phyloP scores from a whole-genome alignment of 2,797 vertebrate species.

The Sparidentex hasta region DNA sequence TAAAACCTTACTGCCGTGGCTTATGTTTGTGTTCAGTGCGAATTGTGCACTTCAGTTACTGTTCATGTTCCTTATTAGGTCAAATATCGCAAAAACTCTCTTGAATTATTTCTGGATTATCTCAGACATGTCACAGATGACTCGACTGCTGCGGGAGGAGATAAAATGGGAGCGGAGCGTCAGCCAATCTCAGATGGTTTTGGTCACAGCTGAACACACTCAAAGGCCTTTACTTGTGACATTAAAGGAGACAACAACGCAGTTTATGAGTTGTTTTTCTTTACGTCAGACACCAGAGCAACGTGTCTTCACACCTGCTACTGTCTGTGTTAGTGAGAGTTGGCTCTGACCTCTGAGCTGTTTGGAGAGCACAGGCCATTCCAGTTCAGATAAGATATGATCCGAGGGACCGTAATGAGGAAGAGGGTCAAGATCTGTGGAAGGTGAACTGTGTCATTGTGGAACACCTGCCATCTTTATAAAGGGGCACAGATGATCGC shows the following conservation, averaged over 20 bases:
- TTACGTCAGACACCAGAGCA: constrained; percentile 19
- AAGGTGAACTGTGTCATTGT: constrained; percentile 52
- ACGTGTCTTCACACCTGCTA: constrained; percentile 70
- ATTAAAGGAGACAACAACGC: constrained; percentile 12
- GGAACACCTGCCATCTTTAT: constrained; percentile 68
- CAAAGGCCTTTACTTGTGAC: neutral
- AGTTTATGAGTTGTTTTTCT: constrained; percentile 1
- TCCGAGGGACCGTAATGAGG: constrained; percentile 67
- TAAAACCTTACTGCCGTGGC: too few relatives aligned
- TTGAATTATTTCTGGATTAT: neutral
- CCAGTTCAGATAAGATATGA: constrained; percentile 21
- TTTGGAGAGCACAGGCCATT: constrained; percentile 3
- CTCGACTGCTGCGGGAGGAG: neutral
- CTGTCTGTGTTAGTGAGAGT: constrained; percentile 44
- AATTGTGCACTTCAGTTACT: neutral
- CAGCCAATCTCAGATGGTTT: neutral
- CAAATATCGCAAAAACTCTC: neutral
- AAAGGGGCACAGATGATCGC: constrained; percentile 36
- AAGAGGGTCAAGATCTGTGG: constrained; percentile 41
- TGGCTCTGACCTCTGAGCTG: constrained; percentile 59
- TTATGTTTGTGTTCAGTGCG: neutral
- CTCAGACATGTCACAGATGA: neutral
- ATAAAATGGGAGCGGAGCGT: neutral
- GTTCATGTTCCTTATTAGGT: neutral
- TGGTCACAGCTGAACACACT: neutral